Evolutionary conservation across 2,113 vertebrate species (phyloP), one percentile per base, ranked within the genome.

Genomic region (Cercopithecus mona): DNA sequence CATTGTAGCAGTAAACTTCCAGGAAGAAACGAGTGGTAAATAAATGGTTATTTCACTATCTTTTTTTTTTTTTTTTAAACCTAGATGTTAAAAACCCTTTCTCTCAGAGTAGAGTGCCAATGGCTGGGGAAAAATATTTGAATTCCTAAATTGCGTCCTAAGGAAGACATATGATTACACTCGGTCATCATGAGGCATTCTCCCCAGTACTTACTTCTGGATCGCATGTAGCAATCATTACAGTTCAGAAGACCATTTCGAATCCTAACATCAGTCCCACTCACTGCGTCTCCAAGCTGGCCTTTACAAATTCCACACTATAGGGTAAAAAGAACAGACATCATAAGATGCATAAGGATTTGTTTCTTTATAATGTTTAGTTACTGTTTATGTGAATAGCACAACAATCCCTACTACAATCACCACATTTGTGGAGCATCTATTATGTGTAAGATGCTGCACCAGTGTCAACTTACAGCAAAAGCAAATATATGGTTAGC

Each of bases 281-380:
- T 99, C 11, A 99, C 99, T 75, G 99, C 99, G 23, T 99, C 99
- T 55, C 99, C 99, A 73, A 99, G 98, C 98, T 99, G 99, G 83
- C 99, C 99, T 98, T 99, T 99, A 98, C 99, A 99, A 97, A 99
- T 99, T 27, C 99, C 99, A 98, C 99, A 99, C 99, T 99, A 93
- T 11, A 82, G 76, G 85, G 66, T 2, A 45, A 89, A 97, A 97
- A 97, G 13, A 57, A 92, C 9, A 86, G 43, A 59, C 27, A 55
- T n/a, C 78, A 50, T 52, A 59, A 96, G 79, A 27, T 8, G 13
- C 11, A 25, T 0, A 3, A 12, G 30, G n/a, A 64, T 14, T 13
- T 10, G 17, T 9, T 78, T 80, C 50, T 85, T 18, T 61, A 20
- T 17, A 11, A 20, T 3, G 57, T 14, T n/a, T 18, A 11, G 45